A percentile compares a stretch with the other conserved stretches of the same genome.
phyloP scores from a whole-genome alignment of 2,797 vertebrate species.

The Fratercula arctica region DNA sequence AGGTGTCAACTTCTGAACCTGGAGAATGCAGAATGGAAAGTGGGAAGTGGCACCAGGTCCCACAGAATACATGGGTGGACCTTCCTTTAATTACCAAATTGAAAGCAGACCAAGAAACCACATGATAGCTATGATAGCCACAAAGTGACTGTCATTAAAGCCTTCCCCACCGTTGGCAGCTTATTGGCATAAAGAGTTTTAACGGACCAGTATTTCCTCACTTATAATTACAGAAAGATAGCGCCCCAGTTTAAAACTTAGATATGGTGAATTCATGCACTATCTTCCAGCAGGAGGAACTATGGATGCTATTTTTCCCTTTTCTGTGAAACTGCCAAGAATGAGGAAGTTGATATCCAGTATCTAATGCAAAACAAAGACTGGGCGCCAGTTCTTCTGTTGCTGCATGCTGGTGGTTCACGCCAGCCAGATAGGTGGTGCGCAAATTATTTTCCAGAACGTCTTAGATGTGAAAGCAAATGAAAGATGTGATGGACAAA shows the following conservation, averaged over 20 bases:
- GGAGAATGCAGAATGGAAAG: neutral
- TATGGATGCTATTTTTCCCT: neutral
- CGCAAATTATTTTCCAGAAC: neutral
- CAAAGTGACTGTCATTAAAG: neutral
- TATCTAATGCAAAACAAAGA: conserved; percentile 29
- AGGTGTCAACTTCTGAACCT: neutral
- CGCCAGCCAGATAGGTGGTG: neutral
- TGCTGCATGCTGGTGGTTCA: neutral
- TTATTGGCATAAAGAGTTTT: neutral
- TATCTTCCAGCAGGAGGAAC: conserved; percentile 8
- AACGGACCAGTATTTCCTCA: neutral
- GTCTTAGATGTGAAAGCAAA: neutral
- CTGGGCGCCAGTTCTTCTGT: neutral
- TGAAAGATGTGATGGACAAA: neutral
- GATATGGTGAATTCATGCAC: neutral
- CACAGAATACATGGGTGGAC: neutral
- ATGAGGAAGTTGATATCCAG: neutral
- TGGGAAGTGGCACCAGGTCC: neutral
- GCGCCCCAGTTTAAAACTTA: neutral
- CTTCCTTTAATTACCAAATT: neutral
- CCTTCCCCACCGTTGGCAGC: neutral
- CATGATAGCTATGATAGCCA: rapidly evolving
- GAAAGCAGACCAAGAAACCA: neutral
- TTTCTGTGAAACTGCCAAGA: conserved; percentile 11
- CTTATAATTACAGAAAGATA: neutral